Evolutionary conservation across 2,797 vertebrate species (phyloP).

Genomic region (Okamejei kenojei): DNA sequence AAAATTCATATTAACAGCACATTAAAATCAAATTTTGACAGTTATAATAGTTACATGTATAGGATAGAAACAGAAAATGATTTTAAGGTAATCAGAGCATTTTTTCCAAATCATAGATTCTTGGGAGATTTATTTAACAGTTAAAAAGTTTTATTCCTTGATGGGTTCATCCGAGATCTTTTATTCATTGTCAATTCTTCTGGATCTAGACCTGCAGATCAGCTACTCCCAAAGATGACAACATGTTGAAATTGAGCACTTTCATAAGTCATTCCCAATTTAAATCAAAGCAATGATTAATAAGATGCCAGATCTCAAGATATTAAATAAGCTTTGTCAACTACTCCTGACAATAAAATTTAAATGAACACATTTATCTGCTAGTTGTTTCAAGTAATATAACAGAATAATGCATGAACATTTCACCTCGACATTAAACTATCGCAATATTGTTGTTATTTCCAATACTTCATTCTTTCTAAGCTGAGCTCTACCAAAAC

Average conservation of each 20-base stretch:
- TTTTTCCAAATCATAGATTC: background rate
- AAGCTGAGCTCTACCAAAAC: background rate
- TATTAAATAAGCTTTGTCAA: background rate
- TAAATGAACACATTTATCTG: background rate
- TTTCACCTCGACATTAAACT: background rate
- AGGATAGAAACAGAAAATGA: background rate
- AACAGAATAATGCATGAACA: background rate
- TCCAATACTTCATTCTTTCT: background rate
- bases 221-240: constrained; percentile 40
- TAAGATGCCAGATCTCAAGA: constrained; percentile 39
- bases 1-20: background rate
- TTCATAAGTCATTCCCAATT: constrained; percentile 18
- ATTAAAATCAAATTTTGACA: background rate
- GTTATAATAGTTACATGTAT: background rate
- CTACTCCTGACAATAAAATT: background rate
- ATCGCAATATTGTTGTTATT: background rate
- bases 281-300: constrained; percentile 41
- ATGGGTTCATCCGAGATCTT: background rate
- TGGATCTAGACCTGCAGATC: constrained; percentile 37
- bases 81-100: background rate
- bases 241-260: constrained; percentile 39
- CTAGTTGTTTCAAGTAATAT: background rate
- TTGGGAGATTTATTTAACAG: constrained; percentile 6
- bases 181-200: constrained; percentile 6
- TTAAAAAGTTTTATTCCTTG: background rate